These are phyloP conservation scores for Eurois occulta DNA, from an alignment of 2,888 invertebrate genomes.

Conservation along the genomic window DNA sequence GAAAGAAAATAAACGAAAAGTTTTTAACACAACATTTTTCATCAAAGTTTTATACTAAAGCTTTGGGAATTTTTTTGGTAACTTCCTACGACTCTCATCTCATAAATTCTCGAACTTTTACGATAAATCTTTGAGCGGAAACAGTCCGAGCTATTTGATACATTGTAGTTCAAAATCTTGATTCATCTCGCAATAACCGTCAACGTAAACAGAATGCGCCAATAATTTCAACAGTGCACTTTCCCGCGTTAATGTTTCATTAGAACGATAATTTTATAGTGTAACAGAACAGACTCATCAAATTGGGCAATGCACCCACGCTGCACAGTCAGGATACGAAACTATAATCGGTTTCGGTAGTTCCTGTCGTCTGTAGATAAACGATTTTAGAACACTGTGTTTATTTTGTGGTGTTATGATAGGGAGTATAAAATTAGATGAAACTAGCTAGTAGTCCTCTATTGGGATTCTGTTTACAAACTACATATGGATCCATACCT, in stretches of 20 bases:
- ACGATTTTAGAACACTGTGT: slow-evolving; percentile 37
- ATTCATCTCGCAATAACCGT: slow-evolving; percentile 34
- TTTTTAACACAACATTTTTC: neutral
- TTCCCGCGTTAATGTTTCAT: slow-evolving; percentile 39
- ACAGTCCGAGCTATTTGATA: slow-evolving; percentile 23
- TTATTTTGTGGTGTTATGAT: slow-evolving; percentile 14
- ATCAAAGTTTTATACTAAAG: neutral
- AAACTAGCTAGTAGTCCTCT: neutral
- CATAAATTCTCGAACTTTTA: slow-evolving; percentile 33
- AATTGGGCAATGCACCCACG: slow-evolving; percentile 58
- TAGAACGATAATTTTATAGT: slow-evolving; percentile 47
- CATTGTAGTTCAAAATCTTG: slow-evolving; percentile 33
- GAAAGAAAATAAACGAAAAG: neutral
- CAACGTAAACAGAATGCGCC: slow-evolving; percentile 28
- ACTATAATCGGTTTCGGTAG: slow-evolving; percentile 41
- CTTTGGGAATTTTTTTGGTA: neutral
- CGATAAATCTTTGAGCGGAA: slow-evolving; percentile 43
- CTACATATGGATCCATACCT: neutral
- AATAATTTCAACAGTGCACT: slow-evolving; percentile 30
- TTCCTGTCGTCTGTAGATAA: slow-evolving; percentile 56
- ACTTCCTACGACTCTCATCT: neutral
- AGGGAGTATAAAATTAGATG: slow-evolving; percentile 13
- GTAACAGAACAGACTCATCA: slow-evolving; percentile 45
- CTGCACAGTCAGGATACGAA: slow-evolving; percentile 47
- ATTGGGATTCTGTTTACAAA: neutral